Base-by-base conservation (phyloP, 2,113 vertebrate genomes). In the Prionailurus bengalensis region DNA sequence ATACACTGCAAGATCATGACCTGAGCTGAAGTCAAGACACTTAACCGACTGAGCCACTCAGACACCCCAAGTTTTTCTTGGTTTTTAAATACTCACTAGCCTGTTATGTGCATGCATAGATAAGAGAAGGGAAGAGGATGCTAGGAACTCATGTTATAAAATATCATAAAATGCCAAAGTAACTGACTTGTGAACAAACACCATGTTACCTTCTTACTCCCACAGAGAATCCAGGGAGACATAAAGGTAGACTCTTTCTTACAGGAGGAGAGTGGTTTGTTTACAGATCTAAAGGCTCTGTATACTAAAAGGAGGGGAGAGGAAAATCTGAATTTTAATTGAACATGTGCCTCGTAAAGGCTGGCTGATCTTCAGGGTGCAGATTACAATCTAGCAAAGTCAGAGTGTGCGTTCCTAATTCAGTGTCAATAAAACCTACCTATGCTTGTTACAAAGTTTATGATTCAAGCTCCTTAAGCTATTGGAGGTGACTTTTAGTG, bases 381-480 rank as follows among this genome's bases (percentile, higher is more conserved):
- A 68, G 53, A 91, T 86, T 87, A 36, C 21, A 68, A 19, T 74
- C n/a, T 65, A 55, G 42, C 4, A 10, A 97, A 87, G 42, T 68
- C 39, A 87, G 51, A 81, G 86, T 10, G 17, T 36, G 19, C 33
- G 36, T 91, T 61, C 87, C 16, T 97, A 95, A 85, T 87, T 92
- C 90, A 93, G 15, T 94, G 74, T 91, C 95, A 86, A 79, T 91
- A 93, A 97, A 96, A 58, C 39, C 65, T 88, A 91, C 66, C 61
- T 97, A 10, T 48, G 42, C 84, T 97, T 91, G 61, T 82, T 97
- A 89, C 45, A 79, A 97, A 96, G 80, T 95, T 97, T 97, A 89
- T 86, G 92, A 96, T 74, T 97, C 84, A 85, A 96, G 83, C 39
- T 97, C 89, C 48, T 98, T 97, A 94, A 96, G 48, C 97, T 97